Conservation (phyloP, 2,888 invertebrate species). For the Catocala sponsa region DNA sequence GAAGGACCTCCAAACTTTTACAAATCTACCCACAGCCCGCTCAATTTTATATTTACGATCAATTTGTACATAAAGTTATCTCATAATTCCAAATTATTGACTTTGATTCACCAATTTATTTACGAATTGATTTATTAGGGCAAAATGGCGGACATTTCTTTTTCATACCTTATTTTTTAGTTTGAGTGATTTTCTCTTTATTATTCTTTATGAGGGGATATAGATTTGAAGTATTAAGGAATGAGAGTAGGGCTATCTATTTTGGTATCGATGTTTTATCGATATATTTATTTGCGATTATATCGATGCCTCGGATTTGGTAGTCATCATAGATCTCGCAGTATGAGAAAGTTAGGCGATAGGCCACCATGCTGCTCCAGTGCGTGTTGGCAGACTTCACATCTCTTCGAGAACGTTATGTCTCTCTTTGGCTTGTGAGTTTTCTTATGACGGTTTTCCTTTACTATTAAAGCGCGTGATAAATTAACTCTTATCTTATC, state of each 20-base stretch:
- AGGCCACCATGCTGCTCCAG: no score
- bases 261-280: no score
- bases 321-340: no score
- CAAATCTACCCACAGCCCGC: slow-evolving; percentile 23
- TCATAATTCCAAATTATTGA: slow-evolving; percentile 49
- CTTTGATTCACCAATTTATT: slow-evolving; percentile 50
- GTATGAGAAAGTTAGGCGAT: no score
- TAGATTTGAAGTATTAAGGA: background rate
- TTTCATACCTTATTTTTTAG: slow-evolving; percentile 27
- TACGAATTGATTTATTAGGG: slow-evolving; percentile 38
- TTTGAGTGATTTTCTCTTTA: slow-evolving; percentile 13
- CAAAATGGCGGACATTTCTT: slow-evolving; percentile 12
- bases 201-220: slow-evolving; percentile 10
- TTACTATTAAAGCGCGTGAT: no score
- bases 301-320: no score
- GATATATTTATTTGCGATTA: no score
- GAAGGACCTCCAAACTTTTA: slow-evolving; percentile 14
- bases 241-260: background rate
- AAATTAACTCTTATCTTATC: no score
- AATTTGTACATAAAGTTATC: slow-evolving; percentile 37
- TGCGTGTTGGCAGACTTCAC: no score
- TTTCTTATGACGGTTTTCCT: no score
- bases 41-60: slow-evolving; percentile 44
- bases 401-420: no score
- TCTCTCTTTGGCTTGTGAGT: no score